Percentiles rank a stretch among this genome's conserved stretches.
Conservation (phyloP, 2,113 vertebrate species). For the Dromaius novaehollandiae region DNA sequence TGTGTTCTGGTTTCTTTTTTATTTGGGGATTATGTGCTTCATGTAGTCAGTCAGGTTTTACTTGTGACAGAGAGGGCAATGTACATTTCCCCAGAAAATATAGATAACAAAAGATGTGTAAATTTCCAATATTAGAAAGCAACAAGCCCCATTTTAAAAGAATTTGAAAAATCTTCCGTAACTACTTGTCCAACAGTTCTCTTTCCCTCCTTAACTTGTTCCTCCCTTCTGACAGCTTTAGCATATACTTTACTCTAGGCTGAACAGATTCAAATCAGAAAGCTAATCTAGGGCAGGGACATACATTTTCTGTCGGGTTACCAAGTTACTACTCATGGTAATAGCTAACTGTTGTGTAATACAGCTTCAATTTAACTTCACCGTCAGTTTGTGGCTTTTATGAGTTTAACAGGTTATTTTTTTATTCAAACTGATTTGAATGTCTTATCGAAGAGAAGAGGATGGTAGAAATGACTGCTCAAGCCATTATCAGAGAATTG, state of each 20-base stretch:
- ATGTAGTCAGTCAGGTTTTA: not conserved
- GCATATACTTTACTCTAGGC: not conserved
- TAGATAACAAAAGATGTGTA: not conserved
- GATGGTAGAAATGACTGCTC: not conserved
- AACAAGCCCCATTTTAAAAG: not conserved
- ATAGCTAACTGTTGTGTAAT: not conserved
- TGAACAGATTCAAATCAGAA: not conserved
- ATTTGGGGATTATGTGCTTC: accelerated
- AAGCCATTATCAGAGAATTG: not conserved
- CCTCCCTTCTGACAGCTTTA: not conserved
- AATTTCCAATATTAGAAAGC: not conserved
- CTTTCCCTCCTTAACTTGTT: not conserved
- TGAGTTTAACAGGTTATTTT: not conserved
- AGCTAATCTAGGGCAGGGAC: not conserved
- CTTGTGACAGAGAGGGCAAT: not conserved
- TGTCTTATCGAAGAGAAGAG: not conserved
- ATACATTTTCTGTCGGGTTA: not conserved
- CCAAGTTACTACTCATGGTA: not conserved
- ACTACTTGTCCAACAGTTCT: not conserved
- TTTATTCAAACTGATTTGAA: not conserved
- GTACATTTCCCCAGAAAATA: not conserved
- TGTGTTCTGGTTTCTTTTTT: not conserved
- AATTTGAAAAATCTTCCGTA: not conserved
- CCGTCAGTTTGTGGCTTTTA: too few relatives aligned
- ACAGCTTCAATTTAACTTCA: not conserved